Evolutionary conservation across 2,113 vertebrate species (phyloP), one percentile per base, ranked within the genome.

Genomic region (Galeopterus variegatus): DNA sequence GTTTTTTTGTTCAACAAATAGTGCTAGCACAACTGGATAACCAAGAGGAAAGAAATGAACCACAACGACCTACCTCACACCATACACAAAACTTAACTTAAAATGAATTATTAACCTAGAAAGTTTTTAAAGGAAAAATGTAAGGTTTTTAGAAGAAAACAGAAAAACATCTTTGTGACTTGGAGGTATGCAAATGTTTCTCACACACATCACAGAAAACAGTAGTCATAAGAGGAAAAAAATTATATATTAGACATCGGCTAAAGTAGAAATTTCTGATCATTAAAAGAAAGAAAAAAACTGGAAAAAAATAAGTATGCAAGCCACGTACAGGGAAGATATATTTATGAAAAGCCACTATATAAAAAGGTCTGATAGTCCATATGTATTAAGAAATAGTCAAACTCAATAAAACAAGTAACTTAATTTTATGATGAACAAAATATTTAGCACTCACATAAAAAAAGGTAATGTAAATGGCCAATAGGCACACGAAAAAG

Each of bases 241-340:
- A 65, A 33, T 65, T 1, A 70, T 70, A 11, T 87, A 69, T 69
- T 48, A 79, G 50, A 70, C 13, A 70, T 58, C 21, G 87, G 17
- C 15, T 56, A 93, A 69, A 60, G 83, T 58, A 79, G 88, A 88
- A 80, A 17, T 58, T 77, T 56, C 13, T 93, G n/a, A 56, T 86
- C 48, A 65, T 84, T 13, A 76, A 85, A 62, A 80, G 18, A 41
- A 62, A 69, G 7, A 23, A 70, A 33, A 41, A 41, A 41, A 41
- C 41, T 41, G 41, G 28, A 19, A 65, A 14, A 90, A 79, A 41
- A 60, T 80, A 79, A 93, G 41, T 70, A 50, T 80, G n/a, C 52
- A 60, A 87, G 62, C 50, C 41, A 87, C 28, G 36, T 36, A 79
- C n/a, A 54, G 31, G 36, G 28, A 60, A 87, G 70, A 79, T 52